These are phyloP conservation scores for Protula sp. DNA, from an alignment of 2,888 invertebrate genomes.

Conservation along the genomic window DNA sequence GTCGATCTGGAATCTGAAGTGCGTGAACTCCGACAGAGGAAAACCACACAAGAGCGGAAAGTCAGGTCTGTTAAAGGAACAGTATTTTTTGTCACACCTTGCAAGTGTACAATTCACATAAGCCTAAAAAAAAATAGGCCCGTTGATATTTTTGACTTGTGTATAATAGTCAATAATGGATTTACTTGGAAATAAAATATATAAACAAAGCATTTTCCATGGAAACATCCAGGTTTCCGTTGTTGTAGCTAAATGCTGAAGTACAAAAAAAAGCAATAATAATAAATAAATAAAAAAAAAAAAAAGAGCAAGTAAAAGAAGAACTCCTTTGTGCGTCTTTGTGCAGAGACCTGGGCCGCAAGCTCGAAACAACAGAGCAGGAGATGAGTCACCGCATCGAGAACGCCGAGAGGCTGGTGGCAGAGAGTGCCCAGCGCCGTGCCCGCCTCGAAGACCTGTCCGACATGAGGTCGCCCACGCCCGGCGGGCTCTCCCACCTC, in stretches of 20 bases:
- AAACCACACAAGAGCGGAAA: constrained; percentile 35
- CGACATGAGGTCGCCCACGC: not conserved
- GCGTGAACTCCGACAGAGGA: constrained; percentile 35
- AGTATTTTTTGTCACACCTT: not conserved
- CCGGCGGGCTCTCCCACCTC: not conserved
- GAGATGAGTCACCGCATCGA: not conserved
- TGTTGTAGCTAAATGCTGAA: no score
- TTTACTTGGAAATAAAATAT: no score
- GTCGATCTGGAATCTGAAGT: constrained; percentile 39
- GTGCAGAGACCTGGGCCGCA: not conserved
- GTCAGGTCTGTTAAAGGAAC: constrained; percentile 25
- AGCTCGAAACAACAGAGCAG: not conserved
- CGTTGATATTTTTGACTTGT: no score
- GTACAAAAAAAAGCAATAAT: no score
- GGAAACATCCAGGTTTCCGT: no score
- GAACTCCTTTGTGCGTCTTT: no score
- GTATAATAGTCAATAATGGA: no score
- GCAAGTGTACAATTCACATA: no score
- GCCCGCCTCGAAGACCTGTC: not conserved
- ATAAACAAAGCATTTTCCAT: no score
- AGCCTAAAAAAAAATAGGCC: no score
- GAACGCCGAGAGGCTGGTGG: not conserved
- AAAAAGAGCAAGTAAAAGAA: no score
- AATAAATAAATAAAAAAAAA: no score
- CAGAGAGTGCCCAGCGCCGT: not conserved